These are phyloP conservation scores for Corythornis vintsioides DNA, from an alignment of 2,113 vertebrate species.

Conservation along the genomic window DNA sequence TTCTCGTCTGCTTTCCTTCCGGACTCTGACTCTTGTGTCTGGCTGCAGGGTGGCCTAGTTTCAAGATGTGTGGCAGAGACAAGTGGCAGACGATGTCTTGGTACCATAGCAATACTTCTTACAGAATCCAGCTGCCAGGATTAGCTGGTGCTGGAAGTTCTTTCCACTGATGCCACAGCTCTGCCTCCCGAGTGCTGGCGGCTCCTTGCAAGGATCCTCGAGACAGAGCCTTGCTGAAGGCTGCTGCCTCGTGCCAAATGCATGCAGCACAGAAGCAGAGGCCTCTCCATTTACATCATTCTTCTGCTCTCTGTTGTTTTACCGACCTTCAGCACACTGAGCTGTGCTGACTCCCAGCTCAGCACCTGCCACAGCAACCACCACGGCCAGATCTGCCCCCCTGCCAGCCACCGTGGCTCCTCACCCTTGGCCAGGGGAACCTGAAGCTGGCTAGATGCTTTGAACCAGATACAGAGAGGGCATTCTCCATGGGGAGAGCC, in stretches of 20 bases:
- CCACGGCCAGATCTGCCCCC: background rate
- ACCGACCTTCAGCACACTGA: background rate
- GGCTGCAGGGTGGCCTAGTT: slow-evolving; percentile 31
- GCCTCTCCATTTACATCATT: background rate
- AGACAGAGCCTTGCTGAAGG: background rate
- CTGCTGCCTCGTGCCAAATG: background rate
- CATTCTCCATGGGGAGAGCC: background rate
- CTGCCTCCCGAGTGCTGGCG: background rate
- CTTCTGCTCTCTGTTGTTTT: background rate
- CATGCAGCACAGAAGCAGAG: background rate
- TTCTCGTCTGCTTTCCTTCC: background rate
- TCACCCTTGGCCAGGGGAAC: background rate
- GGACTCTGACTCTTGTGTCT: background rate
- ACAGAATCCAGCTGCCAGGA: slow-evolving; percentile 16
- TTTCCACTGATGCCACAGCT: background rate
- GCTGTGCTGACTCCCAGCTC: background rate
- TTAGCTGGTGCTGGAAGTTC: background rate
- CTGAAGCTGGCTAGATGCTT: background rate
- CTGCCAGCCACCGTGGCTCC: background rate
- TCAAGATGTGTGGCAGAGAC: background rate
- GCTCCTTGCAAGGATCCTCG: background rate
- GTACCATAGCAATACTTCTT: slow-evolving; percentile 4
- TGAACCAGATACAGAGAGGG: background rate
- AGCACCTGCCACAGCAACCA: background rate
- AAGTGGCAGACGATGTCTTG: background rate